phyloP scores from a whole-genome alignment of 2,888 invertebrate species.

The Eupithecia exiguata region DNA sequence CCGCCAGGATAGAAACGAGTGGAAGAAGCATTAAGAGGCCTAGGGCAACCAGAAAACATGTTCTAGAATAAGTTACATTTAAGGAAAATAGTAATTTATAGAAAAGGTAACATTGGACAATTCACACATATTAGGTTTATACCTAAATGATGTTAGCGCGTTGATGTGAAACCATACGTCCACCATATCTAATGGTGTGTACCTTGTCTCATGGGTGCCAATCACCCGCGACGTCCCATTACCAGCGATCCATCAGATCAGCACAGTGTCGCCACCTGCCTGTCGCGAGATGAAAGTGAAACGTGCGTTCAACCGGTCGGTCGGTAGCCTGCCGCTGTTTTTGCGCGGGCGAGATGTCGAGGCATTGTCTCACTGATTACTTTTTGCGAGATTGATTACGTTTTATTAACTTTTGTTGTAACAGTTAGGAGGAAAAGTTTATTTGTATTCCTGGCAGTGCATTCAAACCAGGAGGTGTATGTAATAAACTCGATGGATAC shows the following conservation, averaged over 20 bases:
- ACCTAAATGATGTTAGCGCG: not conserved
- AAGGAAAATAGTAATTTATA: too few relatives aligned
- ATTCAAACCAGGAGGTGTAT: not conserved
- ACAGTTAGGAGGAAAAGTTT: not conserved
- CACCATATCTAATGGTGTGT: slow-evolving; percentile 25
- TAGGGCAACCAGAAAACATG: too few relatives aligned
- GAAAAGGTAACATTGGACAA: too few relatives aligned
- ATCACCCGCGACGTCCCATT: slow-evolving; percentile 26
- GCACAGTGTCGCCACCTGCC: slow-evolving; percentile 69
- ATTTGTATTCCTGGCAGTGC: not conserved
- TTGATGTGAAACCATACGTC: slow-evolving; percentile 22
- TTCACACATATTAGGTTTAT: too few relatives aligned
- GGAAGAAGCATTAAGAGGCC: too few relatives aligned
- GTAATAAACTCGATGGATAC: not conserved
- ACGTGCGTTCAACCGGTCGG: slow-evolving; percentile 60
- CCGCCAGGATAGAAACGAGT: too few relatives aligned
- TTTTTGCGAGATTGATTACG: slow-evolving; percentile 30
- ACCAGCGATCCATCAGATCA: slow-evolving; percentile 46
- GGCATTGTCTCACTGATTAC: slow-evolving; percentile 34
- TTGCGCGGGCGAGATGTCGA: slow-evolving; percentile 26
- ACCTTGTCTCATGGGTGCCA: slow-evolving; percentile 32
- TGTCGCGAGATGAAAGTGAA: slow-evolving; percentile 70
- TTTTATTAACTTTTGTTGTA: slow-evolving; percentile 19
- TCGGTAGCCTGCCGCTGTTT: slow-evolving; percentile 42
- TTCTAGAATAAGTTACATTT: too few relatives aligned